Conservation (phyloP, 2,797 vertebrate genomes). For the Amphiprion clarkii region DNA sequence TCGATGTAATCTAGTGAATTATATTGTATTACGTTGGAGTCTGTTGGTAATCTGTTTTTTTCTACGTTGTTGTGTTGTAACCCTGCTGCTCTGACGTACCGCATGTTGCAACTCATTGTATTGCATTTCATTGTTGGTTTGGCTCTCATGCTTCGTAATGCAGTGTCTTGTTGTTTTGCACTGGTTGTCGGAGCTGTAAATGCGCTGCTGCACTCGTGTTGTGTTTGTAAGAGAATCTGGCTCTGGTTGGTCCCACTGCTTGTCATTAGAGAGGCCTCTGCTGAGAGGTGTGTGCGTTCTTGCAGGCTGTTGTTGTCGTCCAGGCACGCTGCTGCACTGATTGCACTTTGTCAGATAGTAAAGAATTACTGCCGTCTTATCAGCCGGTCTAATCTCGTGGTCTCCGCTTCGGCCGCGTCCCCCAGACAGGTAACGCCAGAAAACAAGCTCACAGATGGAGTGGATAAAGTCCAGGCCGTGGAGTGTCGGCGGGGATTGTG, state of each 20-base stretch:
- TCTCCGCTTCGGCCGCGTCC: conserved; percentile 46
- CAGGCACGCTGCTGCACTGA: conserved; percentile 25
- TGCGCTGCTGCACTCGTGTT: conserved; percentile 3
- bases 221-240: not conserved
- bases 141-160: conserved; percentile 1
- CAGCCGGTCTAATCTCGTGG: conserved; percentile 65
- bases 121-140: conserved; percentile 4
- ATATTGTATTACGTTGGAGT: not conserved
- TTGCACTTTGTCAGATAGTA: conserved; percentile 63
- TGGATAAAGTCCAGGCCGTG: conserved; percentile 69
- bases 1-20: no score
- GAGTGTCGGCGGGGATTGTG: conserved; percentile 53
- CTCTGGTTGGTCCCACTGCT: conserved; percentile 21
- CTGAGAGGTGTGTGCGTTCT: conserved; percentile 5
- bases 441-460: conserved; percentile 65
- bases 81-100: not conserved
- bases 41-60: conserved; percentile 10
- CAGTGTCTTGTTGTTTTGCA: conserved; percentile 8
- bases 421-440: conserved; percentile 67
- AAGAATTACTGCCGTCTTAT: conserved; percentile 71
- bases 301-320: conserved; percentile 55
- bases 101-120: conserved; percentile 35
- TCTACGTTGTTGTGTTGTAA: conserved; percentile 31
- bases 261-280: conserved; percentile 4
- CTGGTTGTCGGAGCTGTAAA: not conserved